These are phyloP conservation scores for Ochlodes sylvanus DNA, from an alignment of 2,888 invertebrate species.

Conservation along the genomic window DNA sequence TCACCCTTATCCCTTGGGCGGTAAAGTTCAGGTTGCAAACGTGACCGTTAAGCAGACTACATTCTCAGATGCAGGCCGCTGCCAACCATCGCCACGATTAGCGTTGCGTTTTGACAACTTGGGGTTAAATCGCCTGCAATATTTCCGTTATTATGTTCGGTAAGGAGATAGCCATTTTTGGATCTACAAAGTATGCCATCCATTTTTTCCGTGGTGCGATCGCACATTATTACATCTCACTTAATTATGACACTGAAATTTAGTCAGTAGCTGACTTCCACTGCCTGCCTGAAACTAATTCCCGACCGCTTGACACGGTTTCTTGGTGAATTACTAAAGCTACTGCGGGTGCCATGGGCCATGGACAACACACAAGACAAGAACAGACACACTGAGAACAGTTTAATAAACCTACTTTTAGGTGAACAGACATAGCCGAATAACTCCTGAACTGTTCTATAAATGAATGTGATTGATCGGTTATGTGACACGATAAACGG, in stretches of 20 bases:
- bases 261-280: too few species aligned
- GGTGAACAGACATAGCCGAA: too few species aligned
- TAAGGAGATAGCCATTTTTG: conserved; percentile 25
- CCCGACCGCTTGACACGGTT: too few species aligned
- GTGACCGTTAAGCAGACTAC: conserved; percentile 9
- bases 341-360: too few species aligned
- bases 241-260: too few species aligned
- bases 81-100: conserved; percentile 49
- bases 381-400: too few species aligned
- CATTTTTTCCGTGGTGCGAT: too few species aligned
- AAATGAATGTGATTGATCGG: not conserved
- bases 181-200: not conserved
- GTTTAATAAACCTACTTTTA: too few species aligned
- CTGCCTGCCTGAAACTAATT: too few species aligned
- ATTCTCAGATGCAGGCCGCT: not conserved
- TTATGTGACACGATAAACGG: not conserved
- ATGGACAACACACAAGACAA: too few species aligned
- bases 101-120: conserved; percentile 50
- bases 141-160: conserved; percentile 37
- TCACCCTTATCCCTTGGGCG: not conserved
- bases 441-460: not conserved
- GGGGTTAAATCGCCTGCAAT: conserved; percentile 37
- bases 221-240: too few species aligned
- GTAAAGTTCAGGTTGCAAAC: not conserved
- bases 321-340: too few species aligned